Conservation (phyloP, 2,113 vertebrate genomes). For the Sphyrna mokarran region DNA sequence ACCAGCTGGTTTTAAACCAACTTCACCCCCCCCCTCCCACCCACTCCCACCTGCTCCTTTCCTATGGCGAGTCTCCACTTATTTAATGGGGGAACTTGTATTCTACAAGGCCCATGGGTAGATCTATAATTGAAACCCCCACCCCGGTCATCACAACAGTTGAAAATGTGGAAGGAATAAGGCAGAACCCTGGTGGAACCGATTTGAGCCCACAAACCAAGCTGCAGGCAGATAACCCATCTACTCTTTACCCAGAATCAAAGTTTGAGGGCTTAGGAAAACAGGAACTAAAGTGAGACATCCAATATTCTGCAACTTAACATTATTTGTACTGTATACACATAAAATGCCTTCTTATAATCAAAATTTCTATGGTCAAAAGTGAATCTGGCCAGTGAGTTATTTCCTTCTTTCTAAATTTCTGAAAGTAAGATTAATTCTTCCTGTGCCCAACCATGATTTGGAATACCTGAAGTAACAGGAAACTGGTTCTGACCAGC, state of each 20-base stretch:
- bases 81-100: too few relatives aligned
- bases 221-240: neutral
- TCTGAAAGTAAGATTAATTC: neutral
- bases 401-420: neutral
- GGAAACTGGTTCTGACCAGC: neutral
- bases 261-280: neutral
- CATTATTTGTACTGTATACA: neutral
- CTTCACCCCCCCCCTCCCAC: too few relatives aligned
- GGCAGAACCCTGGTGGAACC: neutral
- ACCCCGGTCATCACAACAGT: too few relatives aligned
- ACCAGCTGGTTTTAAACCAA: too few relatives aligned
- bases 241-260: neutral
- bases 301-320: neutral
- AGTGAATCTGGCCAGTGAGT: neutral
- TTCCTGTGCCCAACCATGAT: neutral
- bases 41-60: too few relatives aligned
- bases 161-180: neutral
- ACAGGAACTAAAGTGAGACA: neutral
- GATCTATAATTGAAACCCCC: too few relatives aligned
- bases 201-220: neutral
- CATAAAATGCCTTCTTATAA: neutral
- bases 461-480: neutral
- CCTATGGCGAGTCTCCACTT: too few relatives aligned
- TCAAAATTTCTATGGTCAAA: neutral
- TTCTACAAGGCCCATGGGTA: too few relatives aligned